phyloP scores from a whole-genome alignment of 2,113 vertebrate species.

The Pantherophis guttatus region DNA sequence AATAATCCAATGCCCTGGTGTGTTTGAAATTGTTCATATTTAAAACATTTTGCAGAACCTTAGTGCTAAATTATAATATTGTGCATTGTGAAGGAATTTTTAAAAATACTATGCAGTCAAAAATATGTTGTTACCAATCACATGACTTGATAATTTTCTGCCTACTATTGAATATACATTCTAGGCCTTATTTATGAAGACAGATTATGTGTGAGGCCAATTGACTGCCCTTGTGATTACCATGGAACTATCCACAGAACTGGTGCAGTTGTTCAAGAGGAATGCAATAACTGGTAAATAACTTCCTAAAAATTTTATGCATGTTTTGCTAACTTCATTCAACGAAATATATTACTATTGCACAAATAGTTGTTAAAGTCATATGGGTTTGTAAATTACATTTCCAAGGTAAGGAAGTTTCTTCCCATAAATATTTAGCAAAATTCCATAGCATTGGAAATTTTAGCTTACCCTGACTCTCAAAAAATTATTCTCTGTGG shows the following conservation, averaged over 20 bases:
- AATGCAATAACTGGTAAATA: slow-evolving; percentile 90
- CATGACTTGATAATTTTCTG: background rate
- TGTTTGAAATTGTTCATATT: background rate
- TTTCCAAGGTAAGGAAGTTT: background rate
- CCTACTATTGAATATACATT: slow-evolving; percentile 17
- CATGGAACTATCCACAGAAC: slow-evolving; percentile 77
- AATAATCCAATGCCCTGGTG: background rate
- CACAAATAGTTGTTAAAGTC: background rate
- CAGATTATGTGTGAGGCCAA: slow-evolving; percentile 78
- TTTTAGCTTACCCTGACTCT: background rate
- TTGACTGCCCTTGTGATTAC: slow-evolving; percentile 91
- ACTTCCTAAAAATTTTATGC: background rate
- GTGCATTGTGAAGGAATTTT: background rate
- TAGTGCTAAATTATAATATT: background rate
- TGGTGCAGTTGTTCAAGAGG: slow-evolving; percentile 85
- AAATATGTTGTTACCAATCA: background rate
- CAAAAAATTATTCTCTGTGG: background rate
- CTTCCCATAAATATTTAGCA: background rate
- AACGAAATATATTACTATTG: background rate
- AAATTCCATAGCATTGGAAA: background rate
- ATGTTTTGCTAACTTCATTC: background rate
- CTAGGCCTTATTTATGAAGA: slow-evolving; percentile 88
- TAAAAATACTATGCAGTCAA: background rate
- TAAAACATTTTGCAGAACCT: background rate
- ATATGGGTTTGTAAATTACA: background rate